phyloP scores from a whole-genome alignment of 37 sponge, comb jelly and placozoan genomes.

The Aplysina aerophoba region DNA sequence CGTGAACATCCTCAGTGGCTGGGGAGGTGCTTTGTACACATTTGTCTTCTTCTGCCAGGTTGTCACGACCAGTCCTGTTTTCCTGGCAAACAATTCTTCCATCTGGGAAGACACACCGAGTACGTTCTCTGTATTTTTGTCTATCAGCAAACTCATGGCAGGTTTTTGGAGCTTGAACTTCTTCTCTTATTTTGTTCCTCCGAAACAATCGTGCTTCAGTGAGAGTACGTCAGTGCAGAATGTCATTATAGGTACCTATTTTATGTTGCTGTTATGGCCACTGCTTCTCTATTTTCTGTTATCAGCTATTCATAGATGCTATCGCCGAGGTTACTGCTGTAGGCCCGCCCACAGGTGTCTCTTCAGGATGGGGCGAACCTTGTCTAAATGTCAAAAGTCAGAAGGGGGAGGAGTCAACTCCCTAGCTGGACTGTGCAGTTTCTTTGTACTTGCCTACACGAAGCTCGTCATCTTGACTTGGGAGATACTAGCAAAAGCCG shows the following conservation, averaged over 20 bases:
- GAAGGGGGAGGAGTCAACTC: too few relatives aligned
- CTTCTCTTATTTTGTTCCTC: background rate
- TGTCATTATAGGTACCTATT: background rate
- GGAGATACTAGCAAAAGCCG: background rate
- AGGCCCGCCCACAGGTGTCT: background rate
- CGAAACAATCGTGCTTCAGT: background rate
- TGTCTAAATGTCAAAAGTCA: background rate
- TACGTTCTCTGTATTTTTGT: background rate
- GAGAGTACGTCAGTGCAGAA: background rate
- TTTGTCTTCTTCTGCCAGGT: constrained; percentile 17
- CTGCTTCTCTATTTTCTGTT: background rate
- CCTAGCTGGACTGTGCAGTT: constrained; percentile 1
- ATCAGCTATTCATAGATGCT: background rate
- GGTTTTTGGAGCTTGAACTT: constrained; percentile 11
- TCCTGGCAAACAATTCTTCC: background rate
- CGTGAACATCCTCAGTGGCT: constrained; percentile 8
- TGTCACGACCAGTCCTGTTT: constrained; percentile 15
- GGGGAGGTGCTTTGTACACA: constrained; percentile 16
- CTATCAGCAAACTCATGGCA: background rate
- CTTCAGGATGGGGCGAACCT: background rate
- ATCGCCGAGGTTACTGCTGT: constrained; percentile 6
- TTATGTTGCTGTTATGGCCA: constrained; percentile 12
- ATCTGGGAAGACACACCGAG: too few relatives aligned
- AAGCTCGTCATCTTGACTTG: background rate
- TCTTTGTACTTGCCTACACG: constrained; percentile 1